phyloP scores from a whole-genome alignment of 2,797 vertebrate species.

The Artibeus lituratus region DNA sequence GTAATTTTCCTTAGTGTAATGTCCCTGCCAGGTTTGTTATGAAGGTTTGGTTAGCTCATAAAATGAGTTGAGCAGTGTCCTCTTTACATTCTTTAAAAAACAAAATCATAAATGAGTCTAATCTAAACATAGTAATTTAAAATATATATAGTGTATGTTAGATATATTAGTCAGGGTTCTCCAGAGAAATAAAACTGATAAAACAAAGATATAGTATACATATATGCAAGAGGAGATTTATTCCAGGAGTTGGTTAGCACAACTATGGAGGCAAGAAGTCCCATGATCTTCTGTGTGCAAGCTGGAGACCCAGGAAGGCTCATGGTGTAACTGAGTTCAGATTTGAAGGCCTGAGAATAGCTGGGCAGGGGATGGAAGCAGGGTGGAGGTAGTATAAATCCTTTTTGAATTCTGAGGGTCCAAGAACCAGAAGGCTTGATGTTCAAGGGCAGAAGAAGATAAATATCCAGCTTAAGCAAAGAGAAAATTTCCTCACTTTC shows the following conservation, averaged over 20 bases:
- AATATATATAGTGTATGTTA: neutral
- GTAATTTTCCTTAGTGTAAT: neutral
- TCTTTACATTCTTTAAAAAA: neutral
- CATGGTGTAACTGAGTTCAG: neutral
- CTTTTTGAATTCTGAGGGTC: neutral
- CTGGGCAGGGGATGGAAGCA: rapidly evolving
- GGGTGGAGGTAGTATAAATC: neutral
- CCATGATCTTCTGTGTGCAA: neutral
- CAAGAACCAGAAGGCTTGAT: neutral
- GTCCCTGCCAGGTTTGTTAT: neutral
- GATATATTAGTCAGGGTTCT: neutral
- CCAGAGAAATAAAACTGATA: neutral
- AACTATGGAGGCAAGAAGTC: neutral
- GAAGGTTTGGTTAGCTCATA: neutral
- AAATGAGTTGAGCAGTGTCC: neutral
- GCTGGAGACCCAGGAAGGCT: neutral
- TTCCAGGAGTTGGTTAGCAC: neutral
- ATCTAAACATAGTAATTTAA: neutral
- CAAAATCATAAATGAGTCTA: neutral
- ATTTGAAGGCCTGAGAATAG: neutral
- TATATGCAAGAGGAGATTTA: neutral
- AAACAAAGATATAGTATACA: neutral
- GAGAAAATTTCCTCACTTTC: neutral
- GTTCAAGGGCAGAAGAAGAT: neutral
- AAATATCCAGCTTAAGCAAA: neutral